Percentiles rank a stretch among this genome's conserved stretches.
Conservation (phyloP, 2,888 invertebrate species). For the Ornithoptera alexandrae region DNA sequence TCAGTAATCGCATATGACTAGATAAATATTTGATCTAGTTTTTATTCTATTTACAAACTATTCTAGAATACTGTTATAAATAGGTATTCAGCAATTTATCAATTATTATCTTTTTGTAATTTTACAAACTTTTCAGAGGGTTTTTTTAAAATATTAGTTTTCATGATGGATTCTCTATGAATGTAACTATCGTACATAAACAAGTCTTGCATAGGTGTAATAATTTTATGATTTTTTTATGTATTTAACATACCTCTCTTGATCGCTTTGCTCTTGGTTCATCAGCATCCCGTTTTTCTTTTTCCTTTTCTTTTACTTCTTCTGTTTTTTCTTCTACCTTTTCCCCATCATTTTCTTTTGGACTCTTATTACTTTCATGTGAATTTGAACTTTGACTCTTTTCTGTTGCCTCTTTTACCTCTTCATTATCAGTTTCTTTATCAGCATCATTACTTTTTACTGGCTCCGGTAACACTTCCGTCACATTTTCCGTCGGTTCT, state of each 20-base stretch:
- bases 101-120: no score
- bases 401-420: conserved; percentile 34
- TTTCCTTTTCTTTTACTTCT: conserved; percentile 32
- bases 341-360: conserved; percentile 32
- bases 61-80: no score
- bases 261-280: conserved; percentile 70
- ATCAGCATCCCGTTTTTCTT: conserved; percentile 47
- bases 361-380: conserved; percentile 26
- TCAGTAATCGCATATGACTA: no score
- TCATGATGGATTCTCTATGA: no score
- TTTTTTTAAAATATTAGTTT: no score
- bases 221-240: no score
- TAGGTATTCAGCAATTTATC: no score
- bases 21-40: no score
- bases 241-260: conserved; percentile 57
- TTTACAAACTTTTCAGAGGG: no score
- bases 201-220: no score
- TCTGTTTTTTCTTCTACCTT: conserved; percentile 27
- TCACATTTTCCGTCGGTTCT: conserved; percentile 25
- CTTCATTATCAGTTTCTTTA: conserved; percentile 24
- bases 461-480: conserved; percentile 28
- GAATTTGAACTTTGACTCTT: conserved; percentile 30
- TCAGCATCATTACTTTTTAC: conserved; percentile 25
- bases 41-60: no score
- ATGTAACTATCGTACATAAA: no score